Percentiles rank a stretch among this genome's conserved stretches.
Conservation (phyloP, 2,113 vertebrate species). For the Anseranas semipalmata region DNA sequence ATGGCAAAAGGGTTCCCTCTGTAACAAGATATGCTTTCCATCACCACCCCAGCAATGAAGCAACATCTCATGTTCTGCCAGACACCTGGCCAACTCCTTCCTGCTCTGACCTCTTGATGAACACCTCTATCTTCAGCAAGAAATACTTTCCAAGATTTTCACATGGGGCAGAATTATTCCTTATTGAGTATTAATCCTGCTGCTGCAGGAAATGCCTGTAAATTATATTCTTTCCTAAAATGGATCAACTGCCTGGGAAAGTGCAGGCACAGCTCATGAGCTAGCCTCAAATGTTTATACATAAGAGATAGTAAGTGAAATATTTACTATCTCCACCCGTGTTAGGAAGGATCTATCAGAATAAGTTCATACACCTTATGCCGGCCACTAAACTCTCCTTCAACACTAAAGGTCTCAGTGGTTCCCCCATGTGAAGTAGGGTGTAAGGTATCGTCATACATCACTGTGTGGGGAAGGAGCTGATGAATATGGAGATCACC, state of each 20-base stretch:
- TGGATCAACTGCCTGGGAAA: conserved; percentile 50
- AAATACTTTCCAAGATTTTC: conserved; percentile 11
- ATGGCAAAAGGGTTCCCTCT: not conserved
- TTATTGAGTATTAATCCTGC: conserved; percentile 23
- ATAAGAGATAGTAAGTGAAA: not conserved
- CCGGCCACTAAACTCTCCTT: not conserved
- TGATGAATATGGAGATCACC: not conserved
- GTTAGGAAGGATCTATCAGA: not conserved
- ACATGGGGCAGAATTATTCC: not conserved
- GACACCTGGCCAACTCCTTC: conserved; percentile 52
- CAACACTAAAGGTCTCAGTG: not conserved
- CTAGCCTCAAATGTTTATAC: not conserved
- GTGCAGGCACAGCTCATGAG: conserved; percentile 10
- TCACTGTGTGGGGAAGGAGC: not conserved
- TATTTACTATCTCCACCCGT: not conserved
- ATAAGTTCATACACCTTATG: not conserved
- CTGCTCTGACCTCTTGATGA: conserved; percentile 16
- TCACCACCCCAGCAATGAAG: conserved; percentile 1
- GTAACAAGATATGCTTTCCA: conserved; percentile 22
- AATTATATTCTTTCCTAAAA: conserved; percentile 28
- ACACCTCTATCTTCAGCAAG: not conserved
- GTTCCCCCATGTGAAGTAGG: not conserved
- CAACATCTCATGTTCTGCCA: not conserved
- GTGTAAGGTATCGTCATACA: not conserved
- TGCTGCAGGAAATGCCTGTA: conserved; percentile 44